A percentile compares a stretch with the other conserved stretches of the same genome.
phyloP scores from a whole-genome alignment of 2,797 vertebrate species.

The Sandelia bainsii region DNA sequence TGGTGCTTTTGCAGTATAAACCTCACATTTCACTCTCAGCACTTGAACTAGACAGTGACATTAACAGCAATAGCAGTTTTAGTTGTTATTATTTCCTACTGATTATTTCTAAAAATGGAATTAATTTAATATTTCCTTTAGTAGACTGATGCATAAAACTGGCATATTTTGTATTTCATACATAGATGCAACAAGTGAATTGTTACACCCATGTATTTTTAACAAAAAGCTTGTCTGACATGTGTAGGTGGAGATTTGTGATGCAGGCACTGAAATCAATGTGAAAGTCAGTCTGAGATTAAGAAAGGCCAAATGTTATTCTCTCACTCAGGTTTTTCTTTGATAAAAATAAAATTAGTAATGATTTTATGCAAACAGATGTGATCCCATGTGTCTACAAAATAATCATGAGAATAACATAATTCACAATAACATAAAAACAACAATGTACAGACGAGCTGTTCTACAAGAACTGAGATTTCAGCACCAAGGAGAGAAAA shows the following conservation, averaged over 20 bases:
- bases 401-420: background rate
- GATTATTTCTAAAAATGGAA: background rate
- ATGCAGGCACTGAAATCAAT: background rate
- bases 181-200: constrained; percentile 43
- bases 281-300: constrained; percentile 7
- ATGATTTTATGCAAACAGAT: background rate
- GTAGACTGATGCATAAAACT: background rate
- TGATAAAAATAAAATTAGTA: background rate
- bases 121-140: background rate
- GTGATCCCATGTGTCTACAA: background rate
- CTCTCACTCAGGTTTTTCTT: background rate
- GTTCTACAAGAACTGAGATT: constrained; percentile 13
- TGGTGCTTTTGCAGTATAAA: background rate
- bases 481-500: constrained; percentile 73
- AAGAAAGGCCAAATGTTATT: background rate
- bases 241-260: constrained; percentile 18
- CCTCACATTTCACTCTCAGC: background rate
- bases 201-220: background rate
- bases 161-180: background rate
- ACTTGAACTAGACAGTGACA: background rate
- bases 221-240: background rate
- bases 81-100: background rate
- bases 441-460: constrained; percentile 8
- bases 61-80: background rate
- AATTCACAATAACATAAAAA: background rate